Conservation (phyloP, 2,113 vertebrate species). For the Copsychus sechellarum region DNA sequence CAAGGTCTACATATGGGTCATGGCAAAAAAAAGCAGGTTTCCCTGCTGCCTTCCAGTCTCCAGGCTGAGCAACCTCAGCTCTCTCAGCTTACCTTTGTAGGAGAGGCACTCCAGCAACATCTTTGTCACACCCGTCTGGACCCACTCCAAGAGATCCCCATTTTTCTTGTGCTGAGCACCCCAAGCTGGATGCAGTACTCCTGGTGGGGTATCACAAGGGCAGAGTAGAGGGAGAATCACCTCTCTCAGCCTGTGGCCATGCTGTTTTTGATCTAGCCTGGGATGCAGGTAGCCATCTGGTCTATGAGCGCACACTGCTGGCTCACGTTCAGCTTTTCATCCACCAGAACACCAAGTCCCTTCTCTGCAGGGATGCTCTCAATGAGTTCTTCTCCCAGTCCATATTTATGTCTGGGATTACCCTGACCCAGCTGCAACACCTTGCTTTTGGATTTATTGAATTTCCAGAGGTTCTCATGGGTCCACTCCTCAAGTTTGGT, state of each 20-base stretch:
- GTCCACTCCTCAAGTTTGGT: not conserved
- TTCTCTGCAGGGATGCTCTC: not conserved
- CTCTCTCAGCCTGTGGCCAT: accelerated
- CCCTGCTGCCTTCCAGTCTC: not conserved
- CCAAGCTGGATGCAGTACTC: too few species aligned
- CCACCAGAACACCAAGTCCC: too few species aligned
- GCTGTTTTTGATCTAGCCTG: not conserved
- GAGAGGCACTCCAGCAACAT: not conserved
- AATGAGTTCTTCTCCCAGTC: not conserved
- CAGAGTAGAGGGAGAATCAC: not conserved
- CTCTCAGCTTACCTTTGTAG: not conserved
- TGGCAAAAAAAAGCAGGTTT: not conserved
- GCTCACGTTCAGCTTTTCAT: not conserved
- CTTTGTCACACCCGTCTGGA: not conserved
- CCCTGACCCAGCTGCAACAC: not conserved
- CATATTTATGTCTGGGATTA: too few species aligned
- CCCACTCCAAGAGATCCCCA: not conserved
- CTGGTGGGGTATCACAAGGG: too few species aligned
- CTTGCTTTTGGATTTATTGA: too few species aligned
- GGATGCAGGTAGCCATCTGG: not conserved
- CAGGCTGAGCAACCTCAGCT: not conserved
- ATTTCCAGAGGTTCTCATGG: not conserved
- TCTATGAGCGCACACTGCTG: accelerated
- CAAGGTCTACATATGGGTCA: too few species aligned
- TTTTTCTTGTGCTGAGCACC: not conserved